Percentiles rank a stretch among this genome's conserved stretches.
phyloP scores from a whole-genome alignment of 2,797 vertebrate species.

The Brotogeris chrysoptera region DNA sequence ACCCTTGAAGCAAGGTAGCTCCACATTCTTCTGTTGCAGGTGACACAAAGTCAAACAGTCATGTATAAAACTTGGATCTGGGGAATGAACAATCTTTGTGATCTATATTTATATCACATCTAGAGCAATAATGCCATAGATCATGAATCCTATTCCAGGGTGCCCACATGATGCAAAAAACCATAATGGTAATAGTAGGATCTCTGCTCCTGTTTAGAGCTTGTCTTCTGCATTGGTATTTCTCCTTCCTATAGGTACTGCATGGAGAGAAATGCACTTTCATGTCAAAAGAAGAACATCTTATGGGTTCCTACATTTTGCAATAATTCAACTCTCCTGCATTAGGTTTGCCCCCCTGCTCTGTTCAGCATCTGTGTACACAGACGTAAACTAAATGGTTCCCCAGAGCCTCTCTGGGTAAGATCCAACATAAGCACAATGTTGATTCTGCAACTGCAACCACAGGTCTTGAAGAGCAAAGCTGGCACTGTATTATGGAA shows the following conservation, averaged over 20 bases:
- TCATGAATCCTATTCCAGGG: background rate
- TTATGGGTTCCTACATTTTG: background rate
- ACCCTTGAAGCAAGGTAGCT: background rate
- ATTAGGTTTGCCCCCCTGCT: background rate
- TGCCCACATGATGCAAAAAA: background rate
- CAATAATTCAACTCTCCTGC: background rate
- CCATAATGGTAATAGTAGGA: rapidly evolving
- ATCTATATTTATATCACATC: background rate
- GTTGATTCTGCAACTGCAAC: background rate
- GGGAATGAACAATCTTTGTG: background rate
- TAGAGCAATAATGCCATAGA: background rate
- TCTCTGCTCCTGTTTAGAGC: background rate
- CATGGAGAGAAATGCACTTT: background rate
- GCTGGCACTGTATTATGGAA: background rate
- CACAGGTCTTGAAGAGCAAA: background rate
- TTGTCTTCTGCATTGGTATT: background rate
- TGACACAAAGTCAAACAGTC: background rate
- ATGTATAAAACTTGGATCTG: rapidly evolving
- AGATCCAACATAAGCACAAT: background rate
- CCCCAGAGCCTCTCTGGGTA: background rate
- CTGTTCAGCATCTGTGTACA: background rate
- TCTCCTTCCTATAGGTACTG: background rate
- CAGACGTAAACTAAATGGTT: background rate
- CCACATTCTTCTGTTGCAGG: background rate
- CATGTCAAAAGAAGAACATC: background rate